Evolutionary conservation across 2,797 vertebrate genomes (phyloP).

Genomic region (Gallinago nigripennis): DNA sequence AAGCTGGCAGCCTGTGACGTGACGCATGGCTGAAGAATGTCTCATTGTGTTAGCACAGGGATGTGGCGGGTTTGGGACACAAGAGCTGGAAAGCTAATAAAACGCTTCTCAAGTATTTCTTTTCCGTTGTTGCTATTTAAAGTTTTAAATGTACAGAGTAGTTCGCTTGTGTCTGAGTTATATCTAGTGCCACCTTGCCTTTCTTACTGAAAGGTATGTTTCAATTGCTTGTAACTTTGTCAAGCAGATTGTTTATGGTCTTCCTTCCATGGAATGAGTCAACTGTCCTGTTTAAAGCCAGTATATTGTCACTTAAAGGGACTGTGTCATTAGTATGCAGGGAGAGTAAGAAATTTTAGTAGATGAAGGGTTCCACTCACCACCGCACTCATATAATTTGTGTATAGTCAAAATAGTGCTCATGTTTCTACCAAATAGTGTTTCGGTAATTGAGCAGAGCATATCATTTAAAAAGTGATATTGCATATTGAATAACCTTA

Average conservation of each 20-base stretch:
- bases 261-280: neutral
- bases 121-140: neutral
- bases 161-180: neutral
- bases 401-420: neutral
- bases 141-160: neutral
- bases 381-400: neutral
- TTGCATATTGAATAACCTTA: neutral
- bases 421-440: neutral
- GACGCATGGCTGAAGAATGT: conserved; percentile 38
- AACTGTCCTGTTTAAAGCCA: neutral
- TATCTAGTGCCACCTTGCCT: neutral
- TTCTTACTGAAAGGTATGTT: neutral
- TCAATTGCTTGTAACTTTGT: neutral
- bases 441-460: neutral
- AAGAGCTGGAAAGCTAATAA: neutral
- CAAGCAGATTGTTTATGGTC: neutral
- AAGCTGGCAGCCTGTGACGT: conserved; percentile 1
- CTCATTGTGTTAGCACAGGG: neutral
- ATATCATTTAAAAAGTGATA: neutral
- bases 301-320: neutral
- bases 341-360: neutral
- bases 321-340: neutral
- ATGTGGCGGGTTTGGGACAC: neutral
- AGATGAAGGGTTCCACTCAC: neutral
- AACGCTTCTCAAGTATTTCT: neutral